Evolutionary conservation across 23 tunicate species (phyloP).

Genomic region (Ciona savignyi): DNA sequence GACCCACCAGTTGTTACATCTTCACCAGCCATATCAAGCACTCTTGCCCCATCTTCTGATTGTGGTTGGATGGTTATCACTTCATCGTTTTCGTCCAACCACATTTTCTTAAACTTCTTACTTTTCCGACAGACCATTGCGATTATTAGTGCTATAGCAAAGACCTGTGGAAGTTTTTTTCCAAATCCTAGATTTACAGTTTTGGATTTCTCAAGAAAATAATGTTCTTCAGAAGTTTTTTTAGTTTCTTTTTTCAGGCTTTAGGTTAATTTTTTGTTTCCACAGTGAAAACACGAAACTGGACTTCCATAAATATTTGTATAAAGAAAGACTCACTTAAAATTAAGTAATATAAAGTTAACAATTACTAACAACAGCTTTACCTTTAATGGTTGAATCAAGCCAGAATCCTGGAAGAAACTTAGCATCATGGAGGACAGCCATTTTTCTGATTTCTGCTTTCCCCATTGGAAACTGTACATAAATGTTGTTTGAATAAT

Average conservation of each 20-base stretch:
- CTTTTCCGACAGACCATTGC: conserved; percentile 30
- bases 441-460: conserved; percentile 37
- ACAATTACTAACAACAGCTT: too few relatives aligned
- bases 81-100: conserved; percentile 15
- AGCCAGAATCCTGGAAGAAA: conserved; percentile 11
- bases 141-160: conserved; percentile 22
- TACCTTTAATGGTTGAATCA: conserved; percentile 33
- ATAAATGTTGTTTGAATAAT: too few relatives aligned
- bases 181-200: too few relatives aligned
- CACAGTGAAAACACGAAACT: too few relatives aligned
- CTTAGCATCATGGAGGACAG: conserved; percentile 22
- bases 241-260: too few relatives aligned
- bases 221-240: too few relatives aligned
- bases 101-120: neutral
- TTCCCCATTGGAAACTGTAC: conserved; percentile 57
- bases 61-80: conserved; percentile 7
- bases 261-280: too few relatives aligned
- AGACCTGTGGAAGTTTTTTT: too few relatives aligned
- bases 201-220: too few relatives aligned
- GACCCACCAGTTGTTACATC: neutral
- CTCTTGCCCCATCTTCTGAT: conserved; percentile 1
- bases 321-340: neutral
- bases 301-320: neutral
- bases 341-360: too few relatives aligned
- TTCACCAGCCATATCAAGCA: neutral